These are phyloP conservation scores for Drosophila mayaguana DNA, from an alignment of 2,888 invertebrate genomes.

Conservation along the genomic window DNA sequence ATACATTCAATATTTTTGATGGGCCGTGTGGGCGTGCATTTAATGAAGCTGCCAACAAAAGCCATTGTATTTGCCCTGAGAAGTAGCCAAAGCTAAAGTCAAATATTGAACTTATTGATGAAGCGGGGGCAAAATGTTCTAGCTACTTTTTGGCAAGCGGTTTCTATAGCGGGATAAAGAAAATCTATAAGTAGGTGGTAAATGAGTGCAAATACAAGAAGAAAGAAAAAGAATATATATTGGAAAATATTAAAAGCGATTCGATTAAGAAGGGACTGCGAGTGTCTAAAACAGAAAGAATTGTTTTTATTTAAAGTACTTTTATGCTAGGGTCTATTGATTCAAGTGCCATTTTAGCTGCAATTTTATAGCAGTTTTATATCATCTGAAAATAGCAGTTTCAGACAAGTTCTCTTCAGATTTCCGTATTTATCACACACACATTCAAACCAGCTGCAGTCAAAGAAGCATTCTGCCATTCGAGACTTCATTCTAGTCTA, in stretches of 20 bases:
- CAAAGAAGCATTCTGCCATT: neutral
- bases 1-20: conserved; percentile 29
- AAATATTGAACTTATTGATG: conserved; percentile 78
- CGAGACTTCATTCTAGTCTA: no score
- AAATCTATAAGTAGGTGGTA: conserved; percentile 12
- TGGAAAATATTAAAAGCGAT: no score
- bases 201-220: conserved; percentile 1
- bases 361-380: neutral
- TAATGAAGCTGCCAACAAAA: conserved; percentile 74
- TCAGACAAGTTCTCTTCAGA: neutral
- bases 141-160: conserved; percentile 13
- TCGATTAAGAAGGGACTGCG: neutral
- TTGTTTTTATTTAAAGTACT: neutral
- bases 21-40: conserved; percentile 50
- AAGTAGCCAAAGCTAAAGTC: conserved; percentile 56
- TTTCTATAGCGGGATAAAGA: conserved; percentile 4
- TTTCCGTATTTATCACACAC: neutral
- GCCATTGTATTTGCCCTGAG: conserved; percentile 35
- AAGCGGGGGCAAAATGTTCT: conserved; percentile 15
- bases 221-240: neutral
- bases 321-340: no score
- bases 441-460: neutral
- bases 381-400: neutral
- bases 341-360: neutral
- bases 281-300: neutral